Evolutionary conservation across 2,797 vertebrate genomes (phyloP).

Genomic region (Pempheris klunzingeri): DNA sequence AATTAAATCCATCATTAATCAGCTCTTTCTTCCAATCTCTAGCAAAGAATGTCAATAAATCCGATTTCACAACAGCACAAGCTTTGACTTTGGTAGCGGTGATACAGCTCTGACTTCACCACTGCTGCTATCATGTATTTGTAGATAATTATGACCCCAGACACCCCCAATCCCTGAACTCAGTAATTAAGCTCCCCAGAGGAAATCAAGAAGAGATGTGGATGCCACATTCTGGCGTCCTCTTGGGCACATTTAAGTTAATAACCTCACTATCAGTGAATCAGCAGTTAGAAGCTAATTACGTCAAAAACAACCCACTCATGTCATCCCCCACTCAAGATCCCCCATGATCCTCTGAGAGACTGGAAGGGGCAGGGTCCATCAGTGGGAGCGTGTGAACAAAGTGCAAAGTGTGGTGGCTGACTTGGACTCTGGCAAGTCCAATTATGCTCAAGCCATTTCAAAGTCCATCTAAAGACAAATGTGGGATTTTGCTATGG

Average conservation of each 20-base stretch:
- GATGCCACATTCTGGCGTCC: conserved; percentile 33
- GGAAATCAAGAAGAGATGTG: conserved; percentile 50
- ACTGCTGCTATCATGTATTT: conserved; percentile 17
- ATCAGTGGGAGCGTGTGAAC: conserved; percentile 23
- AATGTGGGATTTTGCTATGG: conserved; percentile 37
- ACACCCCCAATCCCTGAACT: background rate
- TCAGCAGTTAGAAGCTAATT: conserved; percentile 61
- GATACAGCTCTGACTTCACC: conserved; percentile 2
- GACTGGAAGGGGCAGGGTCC: conserved; percentile 9
- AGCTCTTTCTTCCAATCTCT: conserved; percentile 4
- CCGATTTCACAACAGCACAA: background rate
- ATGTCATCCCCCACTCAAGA: conserved; percentile 12
- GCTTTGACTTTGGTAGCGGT: background rate
- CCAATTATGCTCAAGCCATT: conserved; percentile 34
- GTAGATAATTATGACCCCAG: conserved; percentile 36
- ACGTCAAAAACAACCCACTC: conserved; percentile 39
- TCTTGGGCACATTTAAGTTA: conserved; percentile 57
- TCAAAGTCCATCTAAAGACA: conserved; percentile 33
- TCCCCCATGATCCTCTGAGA: conserved; percentile 22
- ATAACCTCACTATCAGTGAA: conserved; percentile 69
- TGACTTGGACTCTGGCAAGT: conserved; percentile 31
- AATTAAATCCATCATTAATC: background rate
- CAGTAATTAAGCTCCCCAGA: conserved; percentile 39
- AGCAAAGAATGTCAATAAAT: background rate
- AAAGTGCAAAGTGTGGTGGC: conserved; percentile 22